Evolutionary conservation across 2,888 invertebrate species (phyloP).

Genomic region (Elmis aenea): DNA sequence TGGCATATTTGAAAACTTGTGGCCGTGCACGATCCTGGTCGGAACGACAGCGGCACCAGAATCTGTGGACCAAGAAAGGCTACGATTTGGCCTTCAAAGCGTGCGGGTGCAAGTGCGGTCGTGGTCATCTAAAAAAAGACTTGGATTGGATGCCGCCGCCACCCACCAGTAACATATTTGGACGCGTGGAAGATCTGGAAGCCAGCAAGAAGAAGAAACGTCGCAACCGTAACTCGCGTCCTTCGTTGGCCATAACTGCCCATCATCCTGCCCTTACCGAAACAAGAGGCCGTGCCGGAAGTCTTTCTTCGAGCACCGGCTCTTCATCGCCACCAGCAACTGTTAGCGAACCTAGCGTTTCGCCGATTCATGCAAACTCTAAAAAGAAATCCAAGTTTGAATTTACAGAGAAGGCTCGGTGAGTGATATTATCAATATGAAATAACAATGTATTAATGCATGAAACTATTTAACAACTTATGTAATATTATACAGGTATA

Average conservation of each 20-base stretch:
- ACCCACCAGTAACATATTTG: slow-evolving; percentile 49
- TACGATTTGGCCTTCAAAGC: slow-evolving; percentile 94
- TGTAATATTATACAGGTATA: too few species aligned
- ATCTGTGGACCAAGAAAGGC: slow-evolving; percentile 96
- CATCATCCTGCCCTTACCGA: slow-evolving; percentile 45
- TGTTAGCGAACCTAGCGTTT: slow-evolving; percentile 69
- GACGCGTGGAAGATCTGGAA: slow-evolving; percentile 51
- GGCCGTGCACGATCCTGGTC: slow-evolving; percentile 93
- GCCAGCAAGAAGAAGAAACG: slow-evolving; percentile 62
- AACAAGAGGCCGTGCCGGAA: slow-evolving; percentile 65
- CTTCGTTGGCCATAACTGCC: slow-evolving; percentile 56
- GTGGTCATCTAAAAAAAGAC: slow-evolving; percentile 92
- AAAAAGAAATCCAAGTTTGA: slow-evolving; percentile 76
- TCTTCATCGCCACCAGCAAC: slow-evolving; percentile 75
- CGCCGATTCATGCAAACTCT: slow-evolving; percentile 61
- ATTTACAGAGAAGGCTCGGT: slow-evolving; percentile 76
- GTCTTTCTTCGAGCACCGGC: slow-evolving; percentile 71
- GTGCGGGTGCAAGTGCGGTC: slow-evolving; percentile 88
- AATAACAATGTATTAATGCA: too few species aligned
- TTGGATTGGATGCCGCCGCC: slow-evolving; percentile 82
- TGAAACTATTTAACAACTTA: too few species aligned
- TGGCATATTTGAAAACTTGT: slow-evolving; percentile 84
- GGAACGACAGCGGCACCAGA: slow-evolving; percentile 88
- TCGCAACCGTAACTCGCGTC: slow-evolving; percentile 61
- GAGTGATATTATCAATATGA: too few species aligned